Base-by-base conservation (phyloP, 2,888 invertebrate species). In the Rhamnusium bicolor region DNA sequence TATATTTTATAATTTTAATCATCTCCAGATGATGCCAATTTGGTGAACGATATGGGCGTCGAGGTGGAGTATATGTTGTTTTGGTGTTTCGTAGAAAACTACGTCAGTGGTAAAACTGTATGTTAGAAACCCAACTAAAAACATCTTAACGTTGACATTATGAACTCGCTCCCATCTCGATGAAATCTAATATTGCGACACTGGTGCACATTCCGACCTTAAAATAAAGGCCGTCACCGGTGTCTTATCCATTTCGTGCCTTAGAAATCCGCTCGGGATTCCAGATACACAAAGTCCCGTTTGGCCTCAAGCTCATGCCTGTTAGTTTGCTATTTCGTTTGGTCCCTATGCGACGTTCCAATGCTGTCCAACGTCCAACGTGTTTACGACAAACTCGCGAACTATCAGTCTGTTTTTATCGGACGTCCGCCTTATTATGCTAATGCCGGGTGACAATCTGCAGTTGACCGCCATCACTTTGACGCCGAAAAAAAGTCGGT, bases 181-280 rank as follows among this genome's bases (percentile, higher is more conserved):
- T 51, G 8, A 51, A 51, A 19, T 19, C 51, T n/a, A 32, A 32
- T 54, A 19, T 19, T 12, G 21, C 53, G 21, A 54, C 24, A 54
- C 6, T n/a, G n/a, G 53, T 54, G 6, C 19, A 54, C 54, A 14
- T 56, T 24, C 27, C 54, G 54, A 16, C 54, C 54, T 56, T 27
- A 12, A 24, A 56, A 16, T 27, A 58, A 14, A 67, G 67, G 54
- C 54, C 53, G 56, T 78, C 71, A 53, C 77, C 75, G 79, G 78
- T 79, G 80, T 82, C 81, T 81, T 82, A 69, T 76, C 78, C 81
- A 79, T 83, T 80, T 76, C 69, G 69, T 71, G 75, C 76, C 74
- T 79, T 80, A n/a, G 78, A 79, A 29, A 14, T 27, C 40, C 56
- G 21, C 54, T 18, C 46, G 53, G 49, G 63, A 49, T 19, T 69